Evolutionary conservation across 2,888 invertebrate species (phyloP), one percentile per base, ranked within the genome.

Genomic region (Lochmaea capreae): DNA sequence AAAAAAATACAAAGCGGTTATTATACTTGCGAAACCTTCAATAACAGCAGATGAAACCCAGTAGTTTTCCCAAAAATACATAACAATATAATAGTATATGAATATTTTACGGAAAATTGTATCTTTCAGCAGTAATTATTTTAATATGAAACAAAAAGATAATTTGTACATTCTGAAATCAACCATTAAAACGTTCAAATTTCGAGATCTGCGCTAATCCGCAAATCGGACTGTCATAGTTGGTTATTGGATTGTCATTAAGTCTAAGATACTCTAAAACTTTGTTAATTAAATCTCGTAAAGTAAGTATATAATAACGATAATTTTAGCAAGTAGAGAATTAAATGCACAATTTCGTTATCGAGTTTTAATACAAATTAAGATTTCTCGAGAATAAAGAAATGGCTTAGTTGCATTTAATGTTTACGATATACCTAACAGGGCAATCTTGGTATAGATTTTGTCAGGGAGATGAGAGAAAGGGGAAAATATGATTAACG

Each of bases 171-270:
- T 12, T n/a, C n/a, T n/a, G n/a, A n/a, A 49, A 14, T 49, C n/a
- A 67, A 57, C 57, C 18, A 39, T 58, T 49, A 57, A 57, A 66
- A 66, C 54, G 33, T 54, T 12, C 12, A 14, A 12, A 5, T 12
- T n/a, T 6, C 39, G 12, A 67, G 46, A 67, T 57, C 43, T 39
- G 16, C 18, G n/a, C 18, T 42, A 67, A 43, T 58, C 42, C 57
- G 12, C 57, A 67, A 22, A 14, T 58, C 67, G 39, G 6, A 18
- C 57, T 67, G 67, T 67, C 67, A 67, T 58, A 67, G 54, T 42
- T 57, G 10, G 42, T 67, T 58, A 67, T 67, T 57, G 58, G 57
- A 57, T 67, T 67, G 67, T 58, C 67, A 57, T 67, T 58, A 57
- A 57, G 57, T 66, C 54, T 66, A 22, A 66, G 33, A 10, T 54